phyloP scores from a whole-genome alignment of 2,113 vertebrate genomes.

The Zootoca vivipara region DNA sequence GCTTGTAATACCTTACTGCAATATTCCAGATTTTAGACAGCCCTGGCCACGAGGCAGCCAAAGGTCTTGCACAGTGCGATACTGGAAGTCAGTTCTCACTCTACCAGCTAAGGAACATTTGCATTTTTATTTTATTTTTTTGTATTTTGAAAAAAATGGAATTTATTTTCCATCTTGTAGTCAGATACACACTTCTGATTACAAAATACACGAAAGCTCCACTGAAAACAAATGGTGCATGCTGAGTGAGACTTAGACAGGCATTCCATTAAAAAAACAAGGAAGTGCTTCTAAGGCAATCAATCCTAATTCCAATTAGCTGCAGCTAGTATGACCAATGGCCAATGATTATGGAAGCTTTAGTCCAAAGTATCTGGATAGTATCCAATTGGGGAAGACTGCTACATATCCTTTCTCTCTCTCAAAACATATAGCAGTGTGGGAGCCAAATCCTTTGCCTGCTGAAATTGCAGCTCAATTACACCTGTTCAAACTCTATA shows the following conservation, averaged over 20 bases:
- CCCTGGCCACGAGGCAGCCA: rapidly evolving
- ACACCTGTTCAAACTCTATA: background rate
- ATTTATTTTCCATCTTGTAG: background rate
- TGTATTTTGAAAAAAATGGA: too few relatives aligned
- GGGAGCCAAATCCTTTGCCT: background rate
- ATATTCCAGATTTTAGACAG: background rate
- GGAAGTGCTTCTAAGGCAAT: too few relatives aligned
- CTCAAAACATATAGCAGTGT: background rate
- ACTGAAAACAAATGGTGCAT: background rate
- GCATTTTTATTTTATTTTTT: too few relatives aligned
- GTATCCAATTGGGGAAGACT: too few relatives aligned
- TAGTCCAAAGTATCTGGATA: too few relatives aligned
- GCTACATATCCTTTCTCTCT: background rate
- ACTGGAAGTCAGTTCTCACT: background rate
- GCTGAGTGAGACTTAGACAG: background rate
- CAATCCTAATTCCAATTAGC: too few relatives aligned
- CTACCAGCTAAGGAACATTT: too few relatives aligned
- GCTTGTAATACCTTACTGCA: background rate
- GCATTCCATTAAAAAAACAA: background rate
- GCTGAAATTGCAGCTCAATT: background rate
- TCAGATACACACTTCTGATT: background rate
- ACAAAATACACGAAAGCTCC: background rate
- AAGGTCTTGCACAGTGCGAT: background rate
- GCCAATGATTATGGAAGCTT: too few relatives aligned
- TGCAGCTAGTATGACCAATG: too few relatives aligned